These are phyloP conservation scores for Philypnodon macrostomus DNA, from an alignment of 2,797 vertebrate species.

Conservation along the genomic window DNA sequence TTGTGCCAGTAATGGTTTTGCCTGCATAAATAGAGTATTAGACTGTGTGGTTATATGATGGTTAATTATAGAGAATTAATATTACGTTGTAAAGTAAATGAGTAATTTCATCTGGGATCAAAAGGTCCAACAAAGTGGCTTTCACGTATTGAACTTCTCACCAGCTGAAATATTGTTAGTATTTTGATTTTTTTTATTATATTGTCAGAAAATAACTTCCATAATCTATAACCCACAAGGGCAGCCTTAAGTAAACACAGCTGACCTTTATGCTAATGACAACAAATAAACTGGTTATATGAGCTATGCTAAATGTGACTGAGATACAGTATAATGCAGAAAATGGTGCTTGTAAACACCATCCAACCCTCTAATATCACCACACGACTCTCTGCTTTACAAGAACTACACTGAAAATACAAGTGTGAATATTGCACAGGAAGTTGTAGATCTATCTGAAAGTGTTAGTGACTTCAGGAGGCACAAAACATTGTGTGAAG, in stretches of 20 bases:
- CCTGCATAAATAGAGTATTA: too few species aligned
- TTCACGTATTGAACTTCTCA: too few species aligned
- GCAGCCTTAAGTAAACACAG: neutral
- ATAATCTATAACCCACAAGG: slow-evolving; percentile 8
- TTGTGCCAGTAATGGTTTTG: too few species aligned
- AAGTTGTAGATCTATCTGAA: slow-evolving; percentile 23
- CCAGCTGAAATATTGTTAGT: too few species aligned
- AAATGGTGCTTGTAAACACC: neutral
- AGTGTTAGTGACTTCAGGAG: slow-evolving; percentile 19
- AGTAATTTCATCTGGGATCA: too few species aligned
- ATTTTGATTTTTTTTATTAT: slow-evolving; percentile 6
- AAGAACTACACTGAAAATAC: slow-evolving; percentile 14
- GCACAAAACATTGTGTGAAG: slow-evolving; percentile 11
- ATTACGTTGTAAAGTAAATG: too few species aligned
- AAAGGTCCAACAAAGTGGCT: too few species aligned
- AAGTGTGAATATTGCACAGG: slow-evolving; percentile 35
- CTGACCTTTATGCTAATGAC: slow-evolving; percentile 5
- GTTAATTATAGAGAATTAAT: too few species aligned
- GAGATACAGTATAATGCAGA: neutral
- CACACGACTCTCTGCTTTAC: slow-evolving; percentile 4
- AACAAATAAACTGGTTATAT: slow-evolving; percentile 12
- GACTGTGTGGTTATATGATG: too few species aligned
- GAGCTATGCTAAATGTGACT: slow-evolving; percentile 5
- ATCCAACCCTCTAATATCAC: neutral
- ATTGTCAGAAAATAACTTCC: slow-evolving; percentile 1